Evolutionary conservation across 2,888 invertebrate species (phyloP).

Genomic region (Cyrtodaria siliqua): DNA sequence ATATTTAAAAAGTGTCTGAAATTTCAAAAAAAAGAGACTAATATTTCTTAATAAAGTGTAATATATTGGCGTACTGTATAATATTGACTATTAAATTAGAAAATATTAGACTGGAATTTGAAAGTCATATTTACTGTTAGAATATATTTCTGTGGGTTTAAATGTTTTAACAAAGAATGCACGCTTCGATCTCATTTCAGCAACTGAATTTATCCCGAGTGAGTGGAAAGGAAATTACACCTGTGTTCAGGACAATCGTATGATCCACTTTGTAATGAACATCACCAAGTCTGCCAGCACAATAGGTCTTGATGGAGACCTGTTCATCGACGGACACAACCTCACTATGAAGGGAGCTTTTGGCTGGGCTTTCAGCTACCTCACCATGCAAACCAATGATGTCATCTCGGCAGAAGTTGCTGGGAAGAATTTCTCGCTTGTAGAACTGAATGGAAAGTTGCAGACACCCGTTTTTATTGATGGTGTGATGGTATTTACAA

Average conservation of each 20-base stretch:
- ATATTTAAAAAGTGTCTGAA: too few species aligned
- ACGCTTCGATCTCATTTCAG: conserved; percentile 9
- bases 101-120: too few species aligned
- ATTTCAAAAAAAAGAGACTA: too few species aligned
- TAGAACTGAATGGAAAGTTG: conserved; percentile 47
- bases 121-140: too few species aligned
- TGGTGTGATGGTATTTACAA: conserved; percentile 39
- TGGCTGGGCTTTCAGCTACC: conserved; percentile 13
- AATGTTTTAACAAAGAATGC: too few species aligned
- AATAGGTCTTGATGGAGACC: conserved; percentile 25
- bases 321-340: conserved; percentile 11
- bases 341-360: conserved; percentile 26
- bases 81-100: too few species aligned
- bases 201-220: conserved; percentile 61
- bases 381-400: conserved; percentile 33
- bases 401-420: conserved; percentile 22
- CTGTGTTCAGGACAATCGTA: conserved; percentile 28
- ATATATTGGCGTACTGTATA: too few species aligned
- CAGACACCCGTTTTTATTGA: conserved; percentile 34
- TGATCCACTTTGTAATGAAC: conserved; percentile 26
- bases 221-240: conserved; percentile 61
- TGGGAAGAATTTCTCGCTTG: conserved; percentile 48
- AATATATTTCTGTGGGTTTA: too few species aligned
- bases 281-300: conserved; percentile 21
- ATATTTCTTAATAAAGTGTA: too few species aligned